Evolutionary conservation across 2,888 invertebrate species (phyloP).

Genomic region (Ectemnius lituratus): DNA sequence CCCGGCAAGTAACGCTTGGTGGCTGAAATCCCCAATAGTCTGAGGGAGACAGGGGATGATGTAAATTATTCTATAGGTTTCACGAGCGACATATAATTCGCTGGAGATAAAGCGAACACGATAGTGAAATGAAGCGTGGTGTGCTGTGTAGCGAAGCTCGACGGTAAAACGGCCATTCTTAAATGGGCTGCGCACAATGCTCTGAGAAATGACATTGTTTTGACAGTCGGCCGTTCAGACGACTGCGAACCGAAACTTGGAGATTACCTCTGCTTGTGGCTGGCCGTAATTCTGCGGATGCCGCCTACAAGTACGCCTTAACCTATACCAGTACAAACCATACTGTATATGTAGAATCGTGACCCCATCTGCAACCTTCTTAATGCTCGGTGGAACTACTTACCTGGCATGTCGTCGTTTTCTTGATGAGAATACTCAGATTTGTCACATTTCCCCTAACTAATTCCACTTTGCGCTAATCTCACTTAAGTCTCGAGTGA

Average conservation of each 20-base stretch:
- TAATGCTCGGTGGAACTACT: too few species aligned
- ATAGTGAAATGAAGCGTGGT: slow-evolving; percentile 45
- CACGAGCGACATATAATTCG: neutral
- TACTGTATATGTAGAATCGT: neutral
- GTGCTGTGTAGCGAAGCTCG: neutral
- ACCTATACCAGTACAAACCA: neutral
- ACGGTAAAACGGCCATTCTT: slow-evolving; percentile 42
- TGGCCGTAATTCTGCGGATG: slow-evolving; percentile 30
- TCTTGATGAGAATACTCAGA: too few species aligned
- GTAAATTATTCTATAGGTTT: slow-evolving; percentile 59
- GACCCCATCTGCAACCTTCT: too few species aligned
- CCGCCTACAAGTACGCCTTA: slow-evolving; percentile 27
- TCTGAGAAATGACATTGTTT: slow-evolving; percentile 74
- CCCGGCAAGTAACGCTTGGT: too few species aligned
- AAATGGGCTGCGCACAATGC: slow-evolving; percentile 71
- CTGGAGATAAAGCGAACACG: slow-evolving; percentile 38
- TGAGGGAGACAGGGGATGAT: slow-evolving; percentile 21
- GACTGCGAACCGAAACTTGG: slow-evolving; percentile 51
- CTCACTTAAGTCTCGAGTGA: too few species aligned
- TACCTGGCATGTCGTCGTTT: too few species aligned
- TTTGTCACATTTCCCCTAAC: too few species aligned
- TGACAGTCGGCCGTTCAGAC: slow-evolving; percentile 67
- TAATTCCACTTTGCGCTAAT: too few species aligned
- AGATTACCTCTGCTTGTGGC: slow-evolving; percentile 23
- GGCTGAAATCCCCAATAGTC: slow-evolving; percentile 9